These are phyloP conservation scores for Alfaro cultratus DNA, from an alignment of 2,797 vertebrate genomes.

Conservation along the genomic window DNA sequence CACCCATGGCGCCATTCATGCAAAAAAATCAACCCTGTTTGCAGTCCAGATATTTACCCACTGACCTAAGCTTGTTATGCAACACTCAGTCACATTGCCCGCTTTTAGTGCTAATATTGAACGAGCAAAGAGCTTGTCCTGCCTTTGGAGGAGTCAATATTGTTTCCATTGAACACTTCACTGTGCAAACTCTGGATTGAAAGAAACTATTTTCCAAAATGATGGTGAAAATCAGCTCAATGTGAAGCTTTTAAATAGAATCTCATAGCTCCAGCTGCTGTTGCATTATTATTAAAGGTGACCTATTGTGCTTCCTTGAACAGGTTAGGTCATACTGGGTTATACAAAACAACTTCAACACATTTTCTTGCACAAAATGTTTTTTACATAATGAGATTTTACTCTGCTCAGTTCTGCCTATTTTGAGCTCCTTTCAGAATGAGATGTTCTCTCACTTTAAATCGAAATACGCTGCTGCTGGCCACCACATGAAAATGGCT, in stretches of 20 bases:
- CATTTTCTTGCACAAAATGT: no score
- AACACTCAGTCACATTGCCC: background rate
- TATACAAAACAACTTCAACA: no score
- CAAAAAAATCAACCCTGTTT: background rate
- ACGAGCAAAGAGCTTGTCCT: background rate
- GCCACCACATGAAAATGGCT: no score
- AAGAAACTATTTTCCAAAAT: background rate
- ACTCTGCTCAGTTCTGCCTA: no score
- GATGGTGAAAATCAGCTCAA: no score
- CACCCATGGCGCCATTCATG: background rate
- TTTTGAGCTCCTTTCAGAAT: no score
- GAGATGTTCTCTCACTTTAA: no score
- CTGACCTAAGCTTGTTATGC: background rate
- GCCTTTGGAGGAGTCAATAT: background rate
- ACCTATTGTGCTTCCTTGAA: no score
- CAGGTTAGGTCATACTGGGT: no score
- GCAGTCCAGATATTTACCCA: background rate
- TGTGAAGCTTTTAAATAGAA: background rate
- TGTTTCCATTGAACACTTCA: background rate
- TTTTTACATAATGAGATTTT: no score
- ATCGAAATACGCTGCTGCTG: no score
- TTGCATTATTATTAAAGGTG: conserved; percentile 13
- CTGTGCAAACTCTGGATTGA: background rate
- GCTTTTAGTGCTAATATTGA: background rate
- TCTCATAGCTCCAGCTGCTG: conserved; percentile 5